Base-by-base conservation (phyloP, 2,113 vertebrate genomes). In the Elgaria multicarinata region DNA sequence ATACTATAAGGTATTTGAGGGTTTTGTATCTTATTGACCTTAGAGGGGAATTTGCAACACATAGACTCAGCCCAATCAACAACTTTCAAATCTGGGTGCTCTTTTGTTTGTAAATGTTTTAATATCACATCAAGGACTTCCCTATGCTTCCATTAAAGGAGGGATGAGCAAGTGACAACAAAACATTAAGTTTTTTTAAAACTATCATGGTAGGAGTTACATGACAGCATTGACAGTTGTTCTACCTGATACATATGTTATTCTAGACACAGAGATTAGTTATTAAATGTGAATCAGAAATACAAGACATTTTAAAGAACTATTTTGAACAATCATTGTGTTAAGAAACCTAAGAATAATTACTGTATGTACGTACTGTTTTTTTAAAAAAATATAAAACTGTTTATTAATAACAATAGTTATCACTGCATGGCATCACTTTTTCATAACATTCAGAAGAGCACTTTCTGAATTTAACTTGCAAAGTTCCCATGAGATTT, bases 101-200 rank as follows among this genome's bases (percentile, higher is more conserved):
- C 85, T 95, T 95, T 91, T 93, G 82, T 55, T 69, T 62, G 85
- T 83, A 88, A 26, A 7, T 33, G 62, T 87, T 89, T 87, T 91
- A 89, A 93, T 76, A 89, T 90, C 89, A 86, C 83, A 26, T 72
- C 39, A 89, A 89, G 36, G 46, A 83, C 90, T 90, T 85, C 71
- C 87, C 79, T 91, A 85, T 78, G 92, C 66, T 93, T 82, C 0
- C 85, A 76, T 31, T 53, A 69, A 1, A 24, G 69, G 46, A 93
- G 86, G 87, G n/a, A 90, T 91, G 91, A 92, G 82, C 69, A 92
- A 95, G 83, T 36, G 92, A 91, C 2, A 44, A 78, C 75, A 53
- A 91, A 89, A n/a, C 91, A 77, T 75, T 53, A 96, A 96, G 94
- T 96, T 95, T 93, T 93, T 89, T 82, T 78, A 85, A 20, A 58